phyloP scores from a whole-genome alignment of 2,797 vertebrate genomes.

The Odontamblyopus rebecca region DNA sequence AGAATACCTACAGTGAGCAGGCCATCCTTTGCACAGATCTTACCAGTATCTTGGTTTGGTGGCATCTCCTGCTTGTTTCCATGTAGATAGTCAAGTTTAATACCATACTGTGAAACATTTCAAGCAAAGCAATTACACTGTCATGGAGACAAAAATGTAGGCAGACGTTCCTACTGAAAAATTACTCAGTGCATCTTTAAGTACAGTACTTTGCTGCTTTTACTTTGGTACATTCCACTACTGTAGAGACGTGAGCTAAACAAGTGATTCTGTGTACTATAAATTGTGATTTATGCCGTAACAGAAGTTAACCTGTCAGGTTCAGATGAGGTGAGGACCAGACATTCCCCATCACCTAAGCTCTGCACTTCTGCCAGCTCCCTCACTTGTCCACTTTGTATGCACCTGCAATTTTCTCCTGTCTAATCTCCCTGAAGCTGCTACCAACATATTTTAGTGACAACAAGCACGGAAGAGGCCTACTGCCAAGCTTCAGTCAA shows the following conservation, averaged over 20 bases:
- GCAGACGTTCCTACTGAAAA: too few species aligned
- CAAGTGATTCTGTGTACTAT: not conserved
- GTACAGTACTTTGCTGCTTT: too few species aligned
- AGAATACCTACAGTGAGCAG: too few species aligned
- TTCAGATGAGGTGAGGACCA: conserved; percentile 69
- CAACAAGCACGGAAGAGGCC: conserved; percentile 51
- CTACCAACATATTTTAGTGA: conserved; percentile 67
- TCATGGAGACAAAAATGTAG: too few species aligned
- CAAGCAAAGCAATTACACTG: too few species aligned
- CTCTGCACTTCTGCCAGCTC: conserved; percentile 42
- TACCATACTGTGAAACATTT: too few species aligned
- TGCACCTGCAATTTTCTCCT: conserved; percentile 66
- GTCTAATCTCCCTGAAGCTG: conserved; percentile 61
- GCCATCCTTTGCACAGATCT: too few species aligned
- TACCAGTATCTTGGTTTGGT: too few species aligned
- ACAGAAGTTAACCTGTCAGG: conserved; percentile 41
- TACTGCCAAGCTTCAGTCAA: conserved; percentile 54
- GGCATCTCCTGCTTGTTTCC: too few species aligned
- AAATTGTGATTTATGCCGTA: conserved; percentile 66
- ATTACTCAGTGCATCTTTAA: too few species aligned
- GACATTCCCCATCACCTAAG: conserved; percentile 68
- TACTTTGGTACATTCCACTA: too few species aligned
- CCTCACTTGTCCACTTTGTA: conserved; percentile 25
- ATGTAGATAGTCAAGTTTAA: too few species aligned
- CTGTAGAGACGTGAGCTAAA: not conserved